Percentiles rank a stretch among this genome's conserved stretches.
Evolutionary conservation across 1,140 invertebrate genomes (phyloP).

Genomic region (Maniola jurtina): DNA sequence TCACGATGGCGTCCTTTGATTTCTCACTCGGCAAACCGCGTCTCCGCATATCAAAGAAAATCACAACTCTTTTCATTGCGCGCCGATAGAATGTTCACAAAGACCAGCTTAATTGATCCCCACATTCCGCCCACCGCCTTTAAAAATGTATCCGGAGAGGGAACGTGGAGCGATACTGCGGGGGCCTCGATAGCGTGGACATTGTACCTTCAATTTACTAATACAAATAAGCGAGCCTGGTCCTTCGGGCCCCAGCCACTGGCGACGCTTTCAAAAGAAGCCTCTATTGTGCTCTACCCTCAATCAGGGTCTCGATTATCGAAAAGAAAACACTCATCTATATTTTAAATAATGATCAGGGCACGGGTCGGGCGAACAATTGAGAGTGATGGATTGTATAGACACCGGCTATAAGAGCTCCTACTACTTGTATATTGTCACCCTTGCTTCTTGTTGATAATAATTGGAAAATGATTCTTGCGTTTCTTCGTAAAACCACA

Average conservation of each 20-base stretch:
- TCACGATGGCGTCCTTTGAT: constrained; percentile 72
- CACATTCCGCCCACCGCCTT: constrained; percentile 53
- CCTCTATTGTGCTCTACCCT: constrained; percentile 68
- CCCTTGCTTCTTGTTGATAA: constrained; percentile 34
- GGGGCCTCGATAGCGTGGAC: constrained; percentile 62
- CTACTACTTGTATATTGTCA: constrained; percentile 44
- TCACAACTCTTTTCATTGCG: constrained; percentile 78
- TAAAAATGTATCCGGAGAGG: constrained; percentile 49
- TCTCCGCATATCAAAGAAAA: constrained; percentile 76
- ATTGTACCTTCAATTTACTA: constrained; percentile 75
- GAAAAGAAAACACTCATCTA: constrained; percentile 78
- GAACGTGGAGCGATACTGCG: constrained; percentile 32
- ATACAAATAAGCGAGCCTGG: constrained; percentile 72
- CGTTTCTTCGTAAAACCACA: background rate
- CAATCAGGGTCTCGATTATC: constrained; percentile 75
- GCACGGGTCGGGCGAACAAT: constrained; percentile 56
- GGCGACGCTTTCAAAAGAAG: constrained; percentile 62
- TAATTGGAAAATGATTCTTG: constrained; percentile 12
- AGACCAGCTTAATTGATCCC: constrained; percentile 73
- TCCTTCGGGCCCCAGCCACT: constrained; percentile 39
- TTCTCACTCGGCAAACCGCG: constrained; percentile 77
- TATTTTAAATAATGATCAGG: constrained; percentile 77
- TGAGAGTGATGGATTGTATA: constrained; percentile 61
- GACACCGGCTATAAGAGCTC: constrained; percentile 54
- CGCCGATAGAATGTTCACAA: constrained; percentile 76